Base-by-base conservation (phyloP, 2,113 vertebrate species). In the Xenopus tropicalis region DNA sequence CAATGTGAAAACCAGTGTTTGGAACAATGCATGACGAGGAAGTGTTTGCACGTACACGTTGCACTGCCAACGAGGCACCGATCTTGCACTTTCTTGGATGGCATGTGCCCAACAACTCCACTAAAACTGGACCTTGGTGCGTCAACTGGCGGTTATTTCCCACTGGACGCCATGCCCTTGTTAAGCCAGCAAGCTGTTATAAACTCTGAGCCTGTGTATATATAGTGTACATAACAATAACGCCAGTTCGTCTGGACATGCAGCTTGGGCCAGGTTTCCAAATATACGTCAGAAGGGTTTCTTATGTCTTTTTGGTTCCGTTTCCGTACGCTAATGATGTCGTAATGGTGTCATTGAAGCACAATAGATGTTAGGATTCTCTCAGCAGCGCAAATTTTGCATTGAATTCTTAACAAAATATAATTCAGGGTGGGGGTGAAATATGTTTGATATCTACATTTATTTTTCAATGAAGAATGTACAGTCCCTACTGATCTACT, bases 121-220 rank as follows among this genome's bases (percentile, higher is more conserved):
- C 84, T 84, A 84, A 85, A 82, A 48, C 77, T 77, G 80, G 82
- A 78, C 82, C 86, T 77, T 79, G 86, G 84, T 56, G 83, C 84
- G 82, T 82, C 84, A 61, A 24, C 70, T 78, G 70, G 77, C 79
- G 77, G 79, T 77, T 65, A 81, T 82, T 83, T 89, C 77, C 79
- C 29, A 84, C 85, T 87, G 83, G 69, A 84, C 80, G 83, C 82
- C 79, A 81, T 82, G 82, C 81, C 87, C 81, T 78, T 78, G 82
- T 83, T 77, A 82, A 85, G 91, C 93, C 93, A 96, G 93, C 93
- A 93, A 74, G 78, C 80, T 85, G 85, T 90, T 83, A 43, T 59
- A 77, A 82, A 80, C 82, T 72, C 74, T 80, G 83, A 88, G 84
- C 83, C 83, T 82, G 73, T 0, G 81, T 83, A 82, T 88, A 84